A percentile compares a stretch with the other conserved stretches of the same genome.
phyloP scores from a whole-genome alignment of 1,140 invertebrate genomes.

The Lordiphosa collinella region DNA sequence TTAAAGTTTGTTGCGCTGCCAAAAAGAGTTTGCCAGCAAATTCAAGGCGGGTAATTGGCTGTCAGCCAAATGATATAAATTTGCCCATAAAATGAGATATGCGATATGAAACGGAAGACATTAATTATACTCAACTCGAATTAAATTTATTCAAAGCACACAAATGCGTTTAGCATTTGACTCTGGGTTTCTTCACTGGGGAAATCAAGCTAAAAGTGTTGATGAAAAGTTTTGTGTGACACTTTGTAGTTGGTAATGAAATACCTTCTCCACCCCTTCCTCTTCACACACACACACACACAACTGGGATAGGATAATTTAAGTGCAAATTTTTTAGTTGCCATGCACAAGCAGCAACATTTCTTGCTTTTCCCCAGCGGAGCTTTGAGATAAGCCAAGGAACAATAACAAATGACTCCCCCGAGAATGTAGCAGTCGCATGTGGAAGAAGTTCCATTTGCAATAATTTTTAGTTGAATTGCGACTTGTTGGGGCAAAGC shows the following conservation, averaged over 20 bases:
- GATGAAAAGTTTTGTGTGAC: constrained; percentile 25
- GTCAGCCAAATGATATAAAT: constrained; percentile 42
- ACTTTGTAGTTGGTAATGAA: constrained; percentile 45
- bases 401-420: constrained; percentile 68
- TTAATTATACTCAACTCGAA: constrained; percentile 30
- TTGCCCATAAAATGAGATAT: constrained; percentile 32
- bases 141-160: no score
- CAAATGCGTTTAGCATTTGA: constrained; percentile 6
- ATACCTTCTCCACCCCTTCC: constrained; percentile 12
- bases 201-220: constrained; percentile 61
- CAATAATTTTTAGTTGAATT: constrained; percentile 61
- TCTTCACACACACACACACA: not conserved
- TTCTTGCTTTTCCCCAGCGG: constrained; percentile 18
- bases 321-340: constrained; percentile 37
- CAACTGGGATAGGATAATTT: constrained; percentile 29
- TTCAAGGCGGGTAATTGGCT: constrained; percentile 28
- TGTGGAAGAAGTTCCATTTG: constrained; percentile 33
- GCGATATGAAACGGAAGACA: constrained; percentile 29
- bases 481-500: constrained; percentile 14
- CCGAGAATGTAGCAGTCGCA: constrained; percentile 24
- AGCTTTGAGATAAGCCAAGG: constrained; percentile 47
- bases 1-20: constrained; percentile 45
- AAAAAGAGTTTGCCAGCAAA: constrained; percentile 34
- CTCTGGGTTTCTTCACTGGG: constrained; percentile 18
- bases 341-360: constrained; percentile 6